A percentile compares a stretch with the other conserved stretches of the same genome.
Evolutionary conservation across 1,140 invertebrate genomes (phyloP).

Genomic region (Aphelenchoides besseyi): DNA sequence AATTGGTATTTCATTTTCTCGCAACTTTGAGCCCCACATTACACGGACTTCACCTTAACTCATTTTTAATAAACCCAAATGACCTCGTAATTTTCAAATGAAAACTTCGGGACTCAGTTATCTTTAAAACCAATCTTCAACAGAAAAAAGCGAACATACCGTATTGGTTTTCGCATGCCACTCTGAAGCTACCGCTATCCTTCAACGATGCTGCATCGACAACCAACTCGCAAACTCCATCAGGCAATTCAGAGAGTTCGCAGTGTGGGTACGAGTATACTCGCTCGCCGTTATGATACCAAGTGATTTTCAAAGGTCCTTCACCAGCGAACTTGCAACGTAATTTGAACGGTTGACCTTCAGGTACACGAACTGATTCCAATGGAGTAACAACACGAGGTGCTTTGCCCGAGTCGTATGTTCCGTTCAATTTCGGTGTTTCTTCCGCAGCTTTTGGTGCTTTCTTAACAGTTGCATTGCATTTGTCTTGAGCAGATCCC

Average conservation of each 20-base stretch:
- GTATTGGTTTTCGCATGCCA: slow-evolving; percentile 65
- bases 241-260: slow-evolving; percentile 57
- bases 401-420: slow-evolving; percentile 56
- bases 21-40: too few relatives aligned
- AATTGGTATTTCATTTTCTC: too few relatives aligned
- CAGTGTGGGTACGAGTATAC: slow-evolving; percentile 56
- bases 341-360: slow-evolving; percentile 77
- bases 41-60: too few relatives aligned
- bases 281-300: slow-evolving; percentile 60
- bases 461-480: slow-evolving; percentile 55
- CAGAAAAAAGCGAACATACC: too few relatives aligned
- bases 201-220: slow-evolving; percentile 72
- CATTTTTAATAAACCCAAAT: too few relatives aligned
- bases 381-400: slow-evolving; percentile 57
- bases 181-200: slow-evolving; percentile 74
- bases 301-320: slow-evolving; percentile 74
- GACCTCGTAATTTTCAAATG: too few relatives aligned
- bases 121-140: too few relatives aligned
- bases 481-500: slow-evolving; percentile 59
- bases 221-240: slow-evolving; percentile 73
- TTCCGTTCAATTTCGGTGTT: slow-evolving; percentile 12
- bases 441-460: slow-evolving; percentile 28
- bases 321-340: slow-evolving; percentile 78
- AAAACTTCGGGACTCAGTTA: too few relatives aligned
- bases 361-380: slow-evolving; percentile 63